A percentile compares a stretch with the other conserved stretches of the same genome.
These are phyloP conservation scores for Orius laevigatus DNA, from an alignment of 1,140 invertebrate genomes.

Conservation along the genomic window DNA sequence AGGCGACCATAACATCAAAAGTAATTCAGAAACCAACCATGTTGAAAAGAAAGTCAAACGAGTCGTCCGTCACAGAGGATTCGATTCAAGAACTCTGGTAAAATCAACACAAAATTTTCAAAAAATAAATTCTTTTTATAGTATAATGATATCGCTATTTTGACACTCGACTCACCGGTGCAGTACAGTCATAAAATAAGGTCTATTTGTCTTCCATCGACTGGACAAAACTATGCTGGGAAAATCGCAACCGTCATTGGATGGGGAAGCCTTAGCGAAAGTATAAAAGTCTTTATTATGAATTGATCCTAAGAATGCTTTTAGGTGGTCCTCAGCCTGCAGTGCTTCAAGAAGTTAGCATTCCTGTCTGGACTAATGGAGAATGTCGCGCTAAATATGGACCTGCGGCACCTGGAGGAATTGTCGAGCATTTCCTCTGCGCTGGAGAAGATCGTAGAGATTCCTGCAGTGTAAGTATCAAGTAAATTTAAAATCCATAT, in stretches of 20 bases:
- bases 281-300: constrained; percentile 32
- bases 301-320: constrained; percentile 7
- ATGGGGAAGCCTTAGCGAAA: constrained; percentile 65
- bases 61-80: constrained; percentile 66
- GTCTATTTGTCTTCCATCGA: constrained; percentile 63
- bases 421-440: constrained; percentile 73
- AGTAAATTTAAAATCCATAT: constrained; percentile 9
- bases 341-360: constrained; percentile 63
- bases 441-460: constrained; percentile 66
- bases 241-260: constrained; percentile 63
- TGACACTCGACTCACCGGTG: constrained; percentile 64
- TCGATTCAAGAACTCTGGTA: constrained; percentile 66
- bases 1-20: constrained; percentile 67
- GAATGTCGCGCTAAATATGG: constrained; percentile 69
- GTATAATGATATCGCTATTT: constrained; percentile 74
- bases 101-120: constrained; percentile 11
- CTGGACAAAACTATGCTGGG: constrained; percentile 40
- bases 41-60: constrained; percentile 59
- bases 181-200: constrained; percentile 54
- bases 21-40: constrained; percentile 50
- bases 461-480: constrained; percentile 66
- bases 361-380: constrained; percentile 65
- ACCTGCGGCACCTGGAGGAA: constrained; percentile 67
- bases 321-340: constrained; percentile 63
- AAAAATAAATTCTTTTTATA: constrained; percentile 26